A percentile compares a stretch with the other conserved stretches of the same genome.
phyloP scores from a whole-genome alignment of 2,113 vertebrate species.

The Ascaphus truei region DNA sequence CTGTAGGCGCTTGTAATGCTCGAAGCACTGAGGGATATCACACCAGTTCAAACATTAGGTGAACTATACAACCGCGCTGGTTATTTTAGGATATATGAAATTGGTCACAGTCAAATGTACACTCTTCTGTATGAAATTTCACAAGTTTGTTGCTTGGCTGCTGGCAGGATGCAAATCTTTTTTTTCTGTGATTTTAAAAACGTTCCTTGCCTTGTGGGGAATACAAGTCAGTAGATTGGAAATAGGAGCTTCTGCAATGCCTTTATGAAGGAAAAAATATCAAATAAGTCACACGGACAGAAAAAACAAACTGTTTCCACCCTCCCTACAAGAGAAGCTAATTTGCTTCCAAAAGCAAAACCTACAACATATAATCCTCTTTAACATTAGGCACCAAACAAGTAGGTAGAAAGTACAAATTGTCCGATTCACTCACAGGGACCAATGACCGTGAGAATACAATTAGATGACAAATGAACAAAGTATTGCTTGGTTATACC shows the following conservation, averaged over 20 bases:
- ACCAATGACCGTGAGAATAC: too few relatives aligned
- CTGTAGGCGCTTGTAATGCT: too few relatives aligned
- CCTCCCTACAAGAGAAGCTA: not conserved
- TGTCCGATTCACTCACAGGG: too few relatives aligned
- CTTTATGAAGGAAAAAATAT: conserved; percentile 54
- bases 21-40: too few relatives aligned
- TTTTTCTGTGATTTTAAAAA: conserved; percentile 86
- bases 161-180: conserved; percentile 38
- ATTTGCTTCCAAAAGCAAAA: not conserved
- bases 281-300: conserved; percentile 11
- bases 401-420: not conserved
- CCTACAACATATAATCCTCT: not conserved
- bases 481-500: too few relatives aligned
- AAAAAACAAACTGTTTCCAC: not conserved
- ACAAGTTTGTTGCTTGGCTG: conserved; percentile 36
- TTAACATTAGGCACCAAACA: not conserved
- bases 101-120: too few relatives aligned
- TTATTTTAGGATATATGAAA: too few relatives aligned
- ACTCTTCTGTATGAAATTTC: not conserved
- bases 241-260: conserved; percentile 79
- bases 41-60: too few relatives aligned
- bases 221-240: conserved; percentile 86
- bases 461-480: too few relatives aligned
- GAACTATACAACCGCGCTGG: too few relatives aligned
- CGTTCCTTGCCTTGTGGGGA: conserved; percentile 79